Conservation (phyloP, 2,797 vertebrate species). For the Kryptopterus vitreolus region DNA sequence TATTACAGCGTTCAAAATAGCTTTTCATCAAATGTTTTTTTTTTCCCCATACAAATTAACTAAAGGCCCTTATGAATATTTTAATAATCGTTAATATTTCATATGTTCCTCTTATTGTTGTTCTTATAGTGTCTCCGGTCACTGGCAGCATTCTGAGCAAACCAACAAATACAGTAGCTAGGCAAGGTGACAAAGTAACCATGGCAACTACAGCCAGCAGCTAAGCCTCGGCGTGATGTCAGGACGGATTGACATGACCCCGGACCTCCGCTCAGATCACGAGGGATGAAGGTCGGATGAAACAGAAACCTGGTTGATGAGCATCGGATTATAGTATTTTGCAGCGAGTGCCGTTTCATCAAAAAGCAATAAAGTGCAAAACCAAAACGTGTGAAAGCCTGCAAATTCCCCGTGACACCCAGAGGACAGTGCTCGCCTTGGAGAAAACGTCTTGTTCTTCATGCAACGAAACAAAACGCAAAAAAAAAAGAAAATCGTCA, state of each 20-base stretch:
- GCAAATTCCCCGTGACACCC: not conserved
- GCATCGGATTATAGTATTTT: not conserved
- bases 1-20: not conserved
- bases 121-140: conserved; percentile 28
- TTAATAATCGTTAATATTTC: not conserved
- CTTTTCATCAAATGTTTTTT: not conserved
- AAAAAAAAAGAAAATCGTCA: not conserved
- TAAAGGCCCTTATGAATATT: not conserved
- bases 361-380: not conserved
- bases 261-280: not conserved
- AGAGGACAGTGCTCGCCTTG: not conserved
- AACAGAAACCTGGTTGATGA: conserved; percentile 14
- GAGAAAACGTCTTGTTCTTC: not conserved
- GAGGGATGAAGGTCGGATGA: conserved; percentile 20
- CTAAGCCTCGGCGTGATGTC: conserved; percentile 22
- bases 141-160: conserved; percentile 26
- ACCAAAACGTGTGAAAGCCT: not conserved
- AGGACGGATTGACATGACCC: conserved; percentile 31
- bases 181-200: conserved; percentile 38
- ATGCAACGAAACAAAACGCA: not conserved
- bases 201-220: conserved; percentile 38
- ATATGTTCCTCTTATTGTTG: not conserved
- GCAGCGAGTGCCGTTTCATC: not conserved
- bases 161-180: conserved; percentile 34
- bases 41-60: not conserved